Conservation (phyloP, 2,797 vertebrate genomes). For the Sebastes hubbsi region DNA sequence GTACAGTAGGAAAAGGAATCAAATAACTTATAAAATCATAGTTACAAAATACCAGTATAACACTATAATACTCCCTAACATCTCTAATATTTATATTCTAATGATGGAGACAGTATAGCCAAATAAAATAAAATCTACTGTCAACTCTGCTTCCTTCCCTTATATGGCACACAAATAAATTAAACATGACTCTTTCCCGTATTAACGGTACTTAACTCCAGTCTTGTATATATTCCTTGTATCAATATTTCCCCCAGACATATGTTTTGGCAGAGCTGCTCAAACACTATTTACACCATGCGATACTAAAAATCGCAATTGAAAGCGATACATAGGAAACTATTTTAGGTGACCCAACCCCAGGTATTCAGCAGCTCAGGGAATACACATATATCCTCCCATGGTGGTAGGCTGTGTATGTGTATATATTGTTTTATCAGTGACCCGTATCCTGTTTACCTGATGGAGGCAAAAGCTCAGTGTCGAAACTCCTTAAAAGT, state of each 20-base stretch:
- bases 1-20: background rate
- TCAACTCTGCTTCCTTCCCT: constrained; percentile 8
- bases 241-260: constrained; percentile 52
- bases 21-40: background rate
- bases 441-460: constrained; percentile 89
- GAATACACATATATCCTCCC: constrained; percentile 65
- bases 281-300: constrained; percentile 60
- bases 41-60: background rate
- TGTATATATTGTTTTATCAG: constrained; percentile 87
- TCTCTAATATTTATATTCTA: background rate
- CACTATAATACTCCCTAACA: background rate
- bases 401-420: constrained; percentile 64
- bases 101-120: background rate
- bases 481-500: constrained; percentile 87
- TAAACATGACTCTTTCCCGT: constrained; percentile 54
- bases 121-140: background rate
- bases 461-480: constrained; percentile 83
- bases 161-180: constrained; percentile 35
- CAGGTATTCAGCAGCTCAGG: constrained; percentile 51
- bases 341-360: constrained; percentile 66
- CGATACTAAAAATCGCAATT: constrained; percentile 57
- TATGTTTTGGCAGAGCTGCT: constrained; percentile 53
- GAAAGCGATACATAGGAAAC: constrained; percentile 60
- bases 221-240: constrained; percentile 52
- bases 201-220: constrained; percentile 50